phyloP scores from a whole-genome alignment of 2,113 vertebrate genomes.

The Agapornis roseicollis region DNA sequence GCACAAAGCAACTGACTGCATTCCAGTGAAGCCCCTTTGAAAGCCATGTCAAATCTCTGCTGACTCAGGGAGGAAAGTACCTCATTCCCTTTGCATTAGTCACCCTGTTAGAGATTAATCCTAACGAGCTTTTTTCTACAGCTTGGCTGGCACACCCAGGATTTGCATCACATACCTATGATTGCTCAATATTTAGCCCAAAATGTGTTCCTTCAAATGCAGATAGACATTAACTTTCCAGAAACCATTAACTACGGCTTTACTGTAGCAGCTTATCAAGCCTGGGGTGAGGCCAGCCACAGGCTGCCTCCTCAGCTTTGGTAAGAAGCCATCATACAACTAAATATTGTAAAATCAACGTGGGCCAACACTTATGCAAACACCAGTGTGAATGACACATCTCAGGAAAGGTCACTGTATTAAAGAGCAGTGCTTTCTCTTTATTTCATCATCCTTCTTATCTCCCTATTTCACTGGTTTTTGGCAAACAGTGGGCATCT shows the following conservation, averaged over 20 bases:
- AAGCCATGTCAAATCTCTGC: constrained; percentile 49
- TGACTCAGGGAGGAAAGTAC: constrained; percentile 57
- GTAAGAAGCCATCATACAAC: constrained; percentile 29
- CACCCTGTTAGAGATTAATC: constrained; percentile 73
- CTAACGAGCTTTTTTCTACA: constrained; percentile 66
- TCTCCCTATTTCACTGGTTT: constrained; percentile 40
- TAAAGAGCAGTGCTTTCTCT: neutral
- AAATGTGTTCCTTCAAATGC: constrained; percentile 57
- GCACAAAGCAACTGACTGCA: constrained; percentile 44
- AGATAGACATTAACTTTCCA: constrained; percentile 69
- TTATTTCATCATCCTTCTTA: constrained; percentile 10
- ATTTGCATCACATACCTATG: constrained; percentile 72
- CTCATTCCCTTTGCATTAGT: constrained; percentile 71
- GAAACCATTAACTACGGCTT: constrained; percentile 72
- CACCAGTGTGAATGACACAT: neutral
- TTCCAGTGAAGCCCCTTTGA: constrained; percentile 61
- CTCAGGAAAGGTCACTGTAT: constrained; percentile 27
- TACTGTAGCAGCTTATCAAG: constrained; percentile 63
- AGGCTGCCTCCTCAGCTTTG: constrained; percentile 2
- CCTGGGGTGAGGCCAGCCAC: constrained; percentile 47
- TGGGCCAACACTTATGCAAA: neutral
- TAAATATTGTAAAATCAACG: neutral
- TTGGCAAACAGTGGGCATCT: constrained; percentile 50
- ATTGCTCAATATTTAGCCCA: constrained; percentile 75
- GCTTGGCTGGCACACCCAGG: constrained; percentile 71